Percentiles rank a stretch among this genome's conserved stretches.
Evolutionary conservation across 2,113 vertebrate genomes (phyloP).

Genomic region (Hippocampus mohnikei): DNA sequence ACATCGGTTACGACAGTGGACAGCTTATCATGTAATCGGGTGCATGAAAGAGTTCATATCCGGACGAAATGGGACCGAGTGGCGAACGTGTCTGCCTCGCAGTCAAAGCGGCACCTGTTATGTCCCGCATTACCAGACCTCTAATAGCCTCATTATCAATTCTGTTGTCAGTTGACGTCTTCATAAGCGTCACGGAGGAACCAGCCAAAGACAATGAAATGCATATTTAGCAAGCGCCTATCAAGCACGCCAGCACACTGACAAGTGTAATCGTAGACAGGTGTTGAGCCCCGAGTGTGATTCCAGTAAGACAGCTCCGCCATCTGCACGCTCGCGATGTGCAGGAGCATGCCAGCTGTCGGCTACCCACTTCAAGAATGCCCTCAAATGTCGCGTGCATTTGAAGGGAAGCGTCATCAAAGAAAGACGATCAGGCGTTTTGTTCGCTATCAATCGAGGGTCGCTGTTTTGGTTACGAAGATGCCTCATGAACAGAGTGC

Average conservation of each 20-base stretch:
- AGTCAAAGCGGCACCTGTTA: too few species aligned
- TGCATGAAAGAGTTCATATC: too few species aligned
- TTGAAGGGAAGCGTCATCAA: constrained; percentile 6
- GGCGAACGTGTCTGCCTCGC: too few species aligned
- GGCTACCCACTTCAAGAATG: constrained; percentile 28
- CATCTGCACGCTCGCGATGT: constrained; percentile 45
- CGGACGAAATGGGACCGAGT: too few species aligned
- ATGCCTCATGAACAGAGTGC: constrained; percentile 45
- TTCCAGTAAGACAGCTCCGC: constrained; percentile 53
- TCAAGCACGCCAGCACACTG: constrained; percentile 12
- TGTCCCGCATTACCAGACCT: background rate
- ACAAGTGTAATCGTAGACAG: constrained; percentile 12
- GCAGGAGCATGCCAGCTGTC: constrained; percentile 46
- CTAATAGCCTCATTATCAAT: background rate
- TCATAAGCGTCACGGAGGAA: background rate
- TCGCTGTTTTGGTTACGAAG: constrained; percentile 7
- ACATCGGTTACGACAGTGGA: too few species aligned
- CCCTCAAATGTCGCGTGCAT: constrained; percentile 23
- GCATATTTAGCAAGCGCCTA: background rate
- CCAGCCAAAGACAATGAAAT: too few species aligned
- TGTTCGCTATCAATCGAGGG: constrained; percentile 11
- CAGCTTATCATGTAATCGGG: too few species aligned
- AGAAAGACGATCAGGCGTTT: constrained; percentile 5
- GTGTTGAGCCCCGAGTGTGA: constrained; percentile 41
- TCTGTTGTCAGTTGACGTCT: background rate